These are phyloP conservation scores for Gallinago solitaria DNA, from an alignment of 2,797 vertebrate genomes.

Conservation along the genomic window DNA sequence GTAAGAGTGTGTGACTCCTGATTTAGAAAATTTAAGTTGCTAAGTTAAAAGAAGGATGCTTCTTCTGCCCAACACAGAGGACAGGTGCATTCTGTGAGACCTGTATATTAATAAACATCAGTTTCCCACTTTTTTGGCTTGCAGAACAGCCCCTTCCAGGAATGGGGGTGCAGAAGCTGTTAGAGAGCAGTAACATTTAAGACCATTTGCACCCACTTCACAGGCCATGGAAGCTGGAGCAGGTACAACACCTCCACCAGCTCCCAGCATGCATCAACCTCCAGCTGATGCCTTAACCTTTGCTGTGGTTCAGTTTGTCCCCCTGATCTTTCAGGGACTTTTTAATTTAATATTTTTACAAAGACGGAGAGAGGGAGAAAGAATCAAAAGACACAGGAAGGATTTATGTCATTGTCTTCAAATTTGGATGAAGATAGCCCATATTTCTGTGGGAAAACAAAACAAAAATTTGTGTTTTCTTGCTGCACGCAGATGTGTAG, in stretches of 20 bases:
- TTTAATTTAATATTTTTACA: neutral
- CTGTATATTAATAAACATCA: neutral
- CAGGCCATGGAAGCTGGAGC: neutral
- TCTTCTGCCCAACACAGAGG: accelerated
- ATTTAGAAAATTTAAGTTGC: neutral
- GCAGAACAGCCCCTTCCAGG: neutral
- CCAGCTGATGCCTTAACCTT: neutral
- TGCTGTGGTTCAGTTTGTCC: neutral
- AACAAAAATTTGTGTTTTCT: neutral
- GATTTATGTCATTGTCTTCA: neutral
- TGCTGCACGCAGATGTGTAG: neutral
- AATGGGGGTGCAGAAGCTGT: neutral
- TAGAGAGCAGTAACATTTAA: neutral
- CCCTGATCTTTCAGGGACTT: neutral
- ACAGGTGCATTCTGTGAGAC: neutral
- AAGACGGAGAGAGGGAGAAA: neutral
- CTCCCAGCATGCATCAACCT: neutral
- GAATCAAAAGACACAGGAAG: neutral
- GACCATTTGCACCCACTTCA: neutral
- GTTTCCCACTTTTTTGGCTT: neutral
- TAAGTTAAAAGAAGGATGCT: neutral
- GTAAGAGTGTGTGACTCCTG: neutral
- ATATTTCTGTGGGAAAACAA: neutral
- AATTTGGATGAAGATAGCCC: neutral
- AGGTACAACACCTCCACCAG: neutral